Base-by-base conservation (phyloP, 2,113 vertebrate genomes). In the Hiodon tergisus region DNA sequence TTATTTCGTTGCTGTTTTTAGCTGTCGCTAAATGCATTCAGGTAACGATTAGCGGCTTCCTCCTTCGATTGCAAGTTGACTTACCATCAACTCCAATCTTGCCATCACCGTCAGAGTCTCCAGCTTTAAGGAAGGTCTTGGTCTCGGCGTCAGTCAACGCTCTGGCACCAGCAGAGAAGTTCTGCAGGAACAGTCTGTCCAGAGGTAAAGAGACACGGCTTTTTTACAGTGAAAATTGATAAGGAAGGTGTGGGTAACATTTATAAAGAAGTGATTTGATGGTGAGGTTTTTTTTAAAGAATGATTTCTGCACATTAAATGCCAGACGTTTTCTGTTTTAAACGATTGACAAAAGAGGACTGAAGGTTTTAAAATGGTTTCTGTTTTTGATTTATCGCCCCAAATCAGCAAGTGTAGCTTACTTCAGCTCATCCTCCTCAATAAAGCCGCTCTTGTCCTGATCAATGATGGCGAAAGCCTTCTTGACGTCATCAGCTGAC, bases 381-480 rank as follows among this genome's bases (percentile, higher is more conserved):
- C 55, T 11, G 11, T 11, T 11, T 11, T 11, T 11, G 6, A 8
- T 57, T 11, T 8, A 57, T 6, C 5, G 55, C 55, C 7, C 7
- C 5, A 57, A 6, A 57, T 6, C 11, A 1, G 11, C 11, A 57
- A 68, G 16, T n/a, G 3, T 1, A 50, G 77, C 84, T 91, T 87
- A 94, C 93, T 92, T 88, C 55, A 94, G 90, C 78, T 96, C 92
- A 0, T 93, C 93, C 82, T 94, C 93, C 87, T 96, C 93, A 59
- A 92, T 92, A 86, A 87, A 94, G 50, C 90, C 88, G 59, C 91
- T 93, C 84, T 89, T 88, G 88, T 95, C 94, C 87, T 90, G 92
- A 82, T 95, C 94, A 59, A 96, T 90, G 85, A 93, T 90, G 55
- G 3, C 57, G 81, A 94, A 95, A 72, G 92, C 89, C 84, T 84